Conservation (phyloP, 2,888 invertebrate species). For the Drosophila affinis region DNA sequence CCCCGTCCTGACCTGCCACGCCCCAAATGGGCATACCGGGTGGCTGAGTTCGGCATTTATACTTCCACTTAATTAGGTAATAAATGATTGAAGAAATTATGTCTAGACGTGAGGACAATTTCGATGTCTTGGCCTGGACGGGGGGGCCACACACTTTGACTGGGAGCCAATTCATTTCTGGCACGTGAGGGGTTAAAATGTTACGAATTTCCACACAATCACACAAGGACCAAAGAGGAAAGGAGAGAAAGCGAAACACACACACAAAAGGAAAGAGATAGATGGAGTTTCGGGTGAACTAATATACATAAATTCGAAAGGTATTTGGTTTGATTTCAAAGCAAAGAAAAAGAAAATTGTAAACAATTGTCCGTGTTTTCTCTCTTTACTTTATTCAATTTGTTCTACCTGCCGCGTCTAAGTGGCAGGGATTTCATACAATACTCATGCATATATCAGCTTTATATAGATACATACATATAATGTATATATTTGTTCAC, state of each 20-base stretch:
- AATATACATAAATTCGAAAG: conserved; percentile 38
- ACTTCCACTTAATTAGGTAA: conserved; percentile 84
- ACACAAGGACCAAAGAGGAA: conserved; percentile 5
- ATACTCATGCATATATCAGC: not conserved
- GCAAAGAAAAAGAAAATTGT: conserved; percentile 57
- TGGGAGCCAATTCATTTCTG: conserved; percentile 69
- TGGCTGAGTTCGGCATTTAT: conserved; percentile 76
- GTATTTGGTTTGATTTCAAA: conserved; percentile 65
- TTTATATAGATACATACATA: conserved; percentile 21
- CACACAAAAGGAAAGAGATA: conserved; percentile 3
- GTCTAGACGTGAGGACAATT: conserved; percentile 84
- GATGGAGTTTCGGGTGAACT: conserved; percentile 15
- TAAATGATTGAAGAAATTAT: conserved; percentile 84
- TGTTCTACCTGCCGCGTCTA: conserved; percentile 37
- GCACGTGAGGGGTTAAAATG: conserved; percentile 73
- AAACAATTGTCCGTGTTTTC: conserved; percentile 51
- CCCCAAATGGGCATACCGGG: conserved; percentile 47
- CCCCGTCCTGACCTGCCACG: conserved; percentile 47
- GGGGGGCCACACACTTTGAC: conserved; percentile 37
- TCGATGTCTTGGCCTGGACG: conserved; percentile 62
- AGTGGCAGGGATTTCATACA: conserved; percentile 44
- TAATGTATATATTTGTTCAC: conserved; percentile 11
- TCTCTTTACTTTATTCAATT: conserved; percentile 33
- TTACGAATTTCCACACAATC: conserved; percentile 58
- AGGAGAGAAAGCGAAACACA: not conserved